Base-by-base conservation (phyloP, 2,797 vertebrate genomes). In the Sebastes vulpes region DNA sequence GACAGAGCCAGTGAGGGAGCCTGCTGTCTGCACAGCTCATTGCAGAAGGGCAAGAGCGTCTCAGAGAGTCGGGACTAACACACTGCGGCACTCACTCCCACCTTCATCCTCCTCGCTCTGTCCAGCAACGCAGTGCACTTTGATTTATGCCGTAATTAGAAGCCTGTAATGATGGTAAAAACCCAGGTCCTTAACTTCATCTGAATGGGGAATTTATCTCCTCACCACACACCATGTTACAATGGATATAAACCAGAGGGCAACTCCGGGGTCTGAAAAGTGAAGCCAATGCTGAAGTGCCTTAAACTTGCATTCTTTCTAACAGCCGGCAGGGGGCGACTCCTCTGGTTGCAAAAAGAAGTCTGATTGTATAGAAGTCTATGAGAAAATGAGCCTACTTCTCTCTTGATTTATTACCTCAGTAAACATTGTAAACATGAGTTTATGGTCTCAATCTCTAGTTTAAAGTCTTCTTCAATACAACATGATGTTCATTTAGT, bases 61-160 rank as follows among this genome's bases (percentile, higher is more conserved):
- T 35, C 32, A 35, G 0, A 65, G 52, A 77, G 31, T 32, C 20
- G 9, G 28, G n/a, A 50, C 46, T 1, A 38, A 46, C 20, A 63
- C 71, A 71, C 84, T 70, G 72, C 75, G 20, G 64, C 67, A 76
- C 73, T 71, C 57, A 14, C 58, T 68, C 52, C 71, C n/a, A 21
- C 60, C 60, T 60, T 72, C 63, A 66, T 77, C 54, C 11, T 29
- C 65, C 61, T 21, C 25, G 0, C 11, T 53, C 29, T 23, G 61
- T 76, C 59, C 83, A 42, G 35, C 9, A 35, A 18, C n/a, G 42
- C 31, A 4, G 4, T 3, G 18, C 12, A 0, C 50, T 75, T 42
- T 84, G 77, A 92, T 85, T 81, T 38, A 89, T 73, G 57, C 32
- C 21, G 68, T 83, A 52, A 86, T 89, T 81, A 90, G 14, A 38